Conservation (phyloP, 2,113 vertebrate genomes). For the Nibea coibor region DNA sequence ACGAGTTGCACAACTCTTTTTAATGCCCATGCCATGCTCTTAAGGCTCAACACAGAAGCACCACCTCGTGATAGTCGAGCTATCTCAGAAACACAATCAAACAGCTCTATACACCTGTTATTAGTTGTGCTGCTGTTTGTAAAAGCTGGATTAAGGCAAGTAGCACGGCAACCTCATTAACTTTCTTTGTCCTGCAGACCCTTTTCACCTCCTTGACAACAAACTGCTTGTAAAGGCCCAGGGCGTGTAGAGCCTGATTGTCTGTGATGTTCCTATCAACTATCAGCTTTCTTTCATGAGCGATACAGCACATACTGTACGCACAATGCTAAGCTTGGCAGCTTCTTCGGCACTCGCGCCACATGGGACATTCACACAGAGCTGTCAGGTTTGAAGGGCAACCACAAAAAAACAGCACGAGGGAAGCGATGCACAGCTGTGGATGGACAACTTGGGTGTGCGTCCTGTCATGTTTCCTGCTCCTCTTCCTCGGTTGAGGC, state of each 20-base stretch:
- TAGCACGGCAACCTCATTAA: constrained; percentile 33
- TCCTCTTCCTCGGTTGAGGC: constrained; percentile 36
- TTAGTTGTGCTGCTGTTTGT: constrained; percentile 26
- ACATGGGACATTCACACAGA: constrained; percentile 20
- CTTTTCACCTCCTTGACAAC: constrained; percentile 6
- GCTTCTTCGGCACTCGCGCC: constrained; percentile 8
- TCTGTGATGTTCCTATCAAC: not conserved
- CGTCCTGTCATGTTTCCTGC: constrained; percentile 70
- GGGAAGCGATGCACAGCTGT: constrained; percentile 69
- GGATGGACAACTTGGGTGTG: constrained; percentile 49
- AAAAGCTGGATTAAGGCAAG: constrained; percentile 30
- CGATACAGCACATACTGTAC: not conserved
- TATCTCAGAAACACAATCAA: constrained; percentile 16
- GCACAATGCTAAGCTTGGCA: not conserved
- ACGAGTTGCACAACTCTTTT: constrained; percentile 21
- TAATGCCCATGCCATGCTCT: not conserved
- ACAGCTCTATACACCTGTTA: not conserved
- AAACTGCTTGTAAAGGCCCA: constrained; percentile 27
- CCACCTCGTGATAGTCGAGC: not conserved
- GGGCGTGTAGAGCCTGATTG: constrained; percentile 26
- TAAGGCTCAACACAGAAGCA: not conserved
- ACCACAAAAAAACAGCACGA: constrained; percentile 19
- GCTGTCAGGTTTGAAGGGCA: constrained; percentile 8
- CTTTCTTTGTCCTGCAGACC: constrained; percentile 35
- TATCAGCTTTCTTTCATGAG: not conserved